Evolutionary conservation across 1,140 invertebrate species (phyloP), one percentile per base, ranked within the genome.

Genomic region (Pygmarrhopalites habei): DNA sequence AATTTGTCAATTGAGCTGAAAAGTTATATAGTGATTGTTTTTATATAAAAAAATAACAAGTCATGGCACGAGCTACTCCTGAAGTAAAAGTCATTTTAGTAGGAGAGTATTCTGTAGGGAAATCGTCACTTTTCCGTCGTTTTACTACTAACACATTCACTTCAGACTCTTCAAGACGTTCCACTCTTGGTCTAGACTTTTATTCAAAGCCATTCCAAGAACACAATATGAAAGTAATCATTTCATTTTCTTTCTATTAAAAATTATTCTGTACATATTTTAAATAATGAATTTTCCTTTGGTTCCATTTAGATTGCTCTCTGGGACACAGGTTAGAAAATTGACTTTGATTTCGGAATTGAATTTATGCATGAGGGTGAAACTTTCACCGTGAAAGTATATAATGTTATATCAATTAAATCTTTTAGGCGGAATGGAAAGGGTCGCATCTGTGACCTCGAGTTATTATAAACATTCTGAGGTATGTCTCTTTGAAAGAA

Each of bases 401-500:
- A n/a, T n/a, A n/a, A n/a, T n/a, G n/a, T n/a, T n/a, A n/a, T n/a
- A n/a, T n/a, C n/a, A n/a, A n/a, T n/a, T n/a, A n/a, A n/a, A n/a
- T n/a, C n/a, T n/a, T n/a, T n/a, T n/a, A 46, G 90, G 90, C 71
- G 91, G 90, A 62, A 92, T 94, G 89, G 91, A 95, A 78, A 81
- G 91, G 74, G 63, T 94, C 39, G 90, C 90, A 28, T 90, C 88
- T n/a, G 88, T 95, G 12, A 94, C 90, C 2, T 91, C 89, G 17
- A 91, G 88, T 69, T 95, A 95, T 73, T 94, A 93, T 72, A 94
- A 94, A 79, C 92, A 92, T 79, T 88, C 90, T 14, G 90, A 93
- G 75, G 91, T 89, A 61, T 91, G 90, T 52, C 87, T 95, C 69
- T 77, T 94, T 47, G n/a, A n/a, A n/a, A n/a, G n/a, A n/a, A n/a